Percentiles rank a stretch among this genome's conserved stretches.
Evolutionary conservation across 2,888 invertebrate species (phyloP).

Genomic region (Temnothorax ravouxi): DNA sequence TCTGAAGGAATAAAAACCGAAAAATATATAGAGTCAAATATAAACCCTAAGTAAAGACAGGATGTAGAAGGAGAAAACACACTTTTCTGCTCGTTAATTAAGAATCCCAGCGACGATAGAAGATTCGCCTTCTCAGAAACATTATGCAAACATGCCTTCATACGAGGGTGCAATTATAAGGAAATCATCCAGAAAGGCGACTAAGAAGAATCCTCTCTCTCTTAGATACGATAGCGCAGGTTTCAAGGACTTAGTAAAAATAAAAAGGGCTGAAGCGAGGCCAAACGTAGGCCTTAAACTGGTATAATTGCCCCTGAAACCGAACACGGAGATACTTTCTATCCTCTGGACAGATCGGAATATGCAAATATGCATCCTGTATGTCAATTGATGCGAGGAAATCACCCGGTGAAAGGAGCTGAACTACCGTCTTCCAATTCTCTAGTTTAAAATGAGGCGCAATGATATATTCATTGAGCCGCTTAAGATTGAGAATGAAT

Average conservation of each 20-base stretch:
- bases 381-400: slow-evolving; percentile 63
- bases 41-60: too few relatives aligned
- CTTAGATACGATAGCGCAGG: neutral
- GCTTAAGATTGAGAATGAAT: slow-evolving; percentile 71
- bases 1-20: too few relatives aligned
- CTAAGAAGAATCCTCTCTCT: neutral
- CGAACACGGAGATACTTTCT: slow-evolving; percentile 64
- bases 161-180: slow-evolving; percentile 29
- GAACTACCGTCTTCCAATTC: slow-evolving; percentile 59
- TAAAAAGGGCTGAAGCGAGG: neutral
- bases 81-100: too few relatives aligned
- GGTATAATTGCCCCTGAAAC: neutral
- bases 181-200: neutral
- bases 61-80: too few relatives aligned
- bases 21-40: too few relatives aligned
- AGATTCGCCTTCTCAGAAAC: too few relatives aligned
- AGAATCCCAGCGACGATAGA: too few relatives aligned
- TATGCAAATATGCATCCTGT: slow-evolving; percentile 63
- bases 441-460: slow-evolving; percentile 67
- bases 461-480: slow-evolving; percentile 55
- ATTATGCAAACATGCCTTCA: too few relatives aligned
- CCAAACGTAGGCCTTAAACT: neutral
- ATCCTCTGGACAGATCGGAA: slow-evolving; percentile 53
- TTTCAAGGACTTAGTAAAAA: neutral
- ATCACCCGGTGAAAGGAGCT: slow-evolving; percentile 43